These are phyloP conservation scores for Pollenia angustigena DNA, from an alignment of 2,888 invertebrate species.

Conservation along the genomic window DNA sequence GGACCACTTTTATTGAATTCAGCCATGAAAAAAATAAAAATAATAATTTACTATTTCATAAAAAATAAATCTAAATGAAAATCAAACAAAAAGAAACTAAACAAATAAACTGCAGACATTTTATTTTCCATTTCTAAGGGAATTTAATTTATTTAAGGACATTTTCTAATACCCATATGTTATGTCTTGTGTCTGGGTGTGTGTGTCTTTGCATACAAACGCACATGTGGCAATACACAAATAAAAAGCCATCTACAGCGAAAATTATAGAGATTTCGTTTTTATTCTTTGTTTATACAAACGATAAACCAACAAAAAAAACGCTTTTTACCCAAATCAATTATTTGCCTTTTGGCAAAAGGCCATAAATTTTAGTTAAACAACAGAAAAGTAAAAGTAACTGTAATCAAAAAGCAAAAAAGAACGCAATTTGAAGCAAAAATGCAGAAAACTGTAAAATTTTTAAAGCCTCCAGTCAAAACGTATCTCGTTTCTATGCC, in stretches of 20 bases:
- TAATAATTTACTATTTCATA: not conserved
- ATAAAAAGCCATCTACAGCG: constrained; percentile 2
- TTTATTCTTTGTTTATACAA: not conserved
- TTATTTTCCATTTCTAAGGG: not conserved
- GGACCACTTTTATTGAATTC: no score
- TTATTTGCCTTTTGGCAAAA: constrained; percentile 60
- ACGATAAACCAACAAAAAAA: not conserved
- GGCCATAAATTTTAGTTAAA: constrained; percentile 55
- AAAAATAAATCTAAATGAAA: not conserved
- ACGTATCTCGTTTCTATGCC: not conserved
- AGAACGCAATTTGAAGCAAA: not conserved
- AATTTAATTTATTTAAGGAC: constrained; percentile 36
- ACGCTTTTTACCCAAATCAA: constrained; percentile 51
- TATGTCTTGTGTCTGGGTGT: not conserved
- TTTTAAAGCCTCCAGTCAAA: not conserved
- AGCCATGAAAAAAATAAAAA: no score
- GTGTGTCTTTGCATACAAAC: not conserved
- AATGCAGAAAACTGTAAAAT: not conserved
- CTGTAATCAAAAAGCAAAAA: not conserved
- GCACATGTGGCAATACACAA: not conserved
- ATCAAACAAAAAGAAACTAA: not conserved
- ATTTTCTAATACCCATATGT: not conserved
- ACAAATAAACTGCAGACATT: constrained; percentile 24
- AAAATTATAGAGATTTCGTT: not conserved
- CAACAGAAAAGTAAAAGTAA: not conserved